phyloP scores from a whole-genome alignment of 2,888 invertebrate species.

The Enchytraeus crypticus region DNA sequence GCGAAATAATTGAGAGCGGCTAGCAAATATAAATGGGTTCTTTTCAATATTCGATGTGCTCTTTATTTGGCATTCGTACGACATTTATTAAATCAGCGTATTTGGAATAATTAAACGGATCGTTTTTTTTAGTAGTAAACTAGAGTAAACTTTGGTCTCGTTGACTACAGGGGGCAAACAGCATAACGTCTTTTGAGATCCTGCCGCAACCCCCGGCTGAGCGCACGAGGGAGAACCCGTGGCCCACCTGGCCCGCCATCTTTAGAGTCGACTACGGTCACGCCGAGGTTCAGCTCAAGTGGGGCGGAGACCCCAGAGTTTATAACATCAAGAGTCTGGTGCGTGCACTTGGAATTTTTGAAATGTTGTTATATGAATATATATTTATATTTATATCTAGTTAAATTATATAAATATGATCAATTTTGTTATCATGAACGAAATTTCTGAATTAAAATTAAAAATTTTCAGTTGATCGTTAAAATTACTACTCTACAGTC shows the following conservation, averaged over 20 bases:
- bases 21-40: background rate
- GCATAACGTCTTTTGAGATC: conserved; percentile 92
- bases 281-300: conserved; percentile 76
- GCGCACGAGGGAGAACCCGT: conserved; percentile 82
- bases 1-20: too few species aligned
- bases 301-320: conserved; percentile 69
- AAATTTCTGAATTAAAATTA: too few species aligned
- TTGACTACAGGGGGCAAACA: conserved; percentile 68
- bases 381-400: too few species aligned
- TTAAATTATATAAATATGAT: too few species aligned
- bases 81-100: background rate
- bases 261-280: conserved; percentile 97
- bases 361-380: too few species aligned
- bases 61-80: background rate
- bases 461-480: too few species aligned
- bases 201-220: conserved; percentile 77
- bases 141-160: background rate
- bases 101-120: too few species aligned
- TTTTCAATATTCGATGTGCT: background rate
- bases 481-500: too few species aligned
- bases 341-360: conserved; percentile 15
- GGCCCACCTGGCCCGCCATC: conserved; percentile 96
- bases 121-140: too few species aligned
- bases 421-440: too few species aligned
- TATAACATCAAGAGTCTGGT: conserved; percentile 86